Evolutionary conservation across 2,113 vertebrate genomes (phyloP), one percentile per base, ranked within the genome.

Genomic region (Pedetes capensis): DNA sequence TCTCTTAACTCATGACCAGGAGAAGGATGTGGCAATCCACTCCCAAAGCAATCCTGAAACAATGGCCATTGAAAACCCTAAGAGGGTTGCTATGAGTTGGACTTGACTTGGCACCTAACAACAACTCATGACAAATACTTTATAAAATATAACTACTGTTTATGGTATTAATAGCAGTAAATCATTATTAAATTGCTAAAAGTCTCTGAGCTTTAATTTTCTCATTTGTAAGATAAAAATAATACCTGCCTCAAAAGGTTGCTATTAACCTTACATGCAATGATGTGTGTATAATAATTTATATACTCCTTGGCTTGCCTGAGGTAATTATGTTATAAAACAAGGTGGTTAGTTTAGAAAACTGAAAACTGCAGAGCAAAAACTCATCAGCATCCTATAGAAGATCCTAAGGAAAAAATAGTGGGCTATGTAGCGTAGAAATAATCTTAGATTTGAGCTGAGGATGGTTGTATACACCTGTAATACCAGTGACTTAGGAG

Each of bases 151-250:
- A 93, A 89, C 9, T 49, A 82, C 32, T 57, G 68, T 68, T 69
- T 37, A 74, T 71, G 55, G 4, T 49, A 84, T 42, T 81, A 93
- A 82, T n/a, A 79, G 39, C n/a, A 89, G 14, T 47, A 61, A 59
- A 59, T 85, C 69, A 80, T 59, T 71, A 78, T 29, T 80, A 81
- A 68, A 63, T 16, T 42, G 23, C 12, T 84, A 2, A 59, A 79
- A 92, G 42, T 71, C 29, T 85, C 22, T 84, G 11, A 37, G 22
- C 16, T 34, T 94, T 78, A 55, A 5, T 51, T 75, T 74, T 17
- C 39, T n/a, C n/a, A n/a, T n/a, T 84, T 78, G 10, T 64, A 89
- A 89, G 80, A 79, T 94, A 74, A 71, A 89, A 89, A 71, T 61
- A 88, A 89, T 37, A 89, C 8, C 25, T 74, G 63, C 53, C 68